Base-by-base conservation (phyloP, 2,113 vertebrate genomes). In the Benitochromis conjunctus region DNA sequence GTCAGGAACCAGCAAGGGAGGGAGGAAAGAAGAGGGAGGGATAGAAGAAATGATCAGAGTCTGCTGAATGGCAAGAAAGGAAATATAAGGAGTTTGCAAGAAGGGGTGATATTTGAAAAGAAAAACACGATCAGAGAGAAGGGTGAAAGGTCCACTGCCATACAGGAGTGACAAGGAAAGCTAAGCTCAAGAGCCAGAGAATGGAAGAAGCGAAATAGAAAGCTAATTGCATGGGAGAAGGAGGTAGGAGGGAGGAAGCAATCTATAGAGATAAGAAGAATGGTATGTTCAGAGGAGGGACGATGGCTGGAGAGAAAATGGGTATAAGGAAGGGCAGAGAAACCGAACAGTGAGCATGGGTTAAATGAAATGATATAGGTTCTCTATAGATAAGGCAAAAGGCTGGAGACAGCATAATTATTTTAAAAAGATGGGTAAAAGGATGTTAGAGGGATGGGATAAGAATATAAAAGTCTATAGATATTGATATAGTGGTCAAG, bases 1-100 rank as follows among this genome's bases (percentile, higher is more conserved):
- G 94, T 95, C 94, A 95, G 93, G 85, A 92, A 92, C 88, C 88
- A 90, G 87, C 55, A 43, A 92, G 91, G 89, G 90, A 91, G 90
- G 71, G 86, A 43, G 41, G 57, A 26, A 58, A 53, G 79, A 57
- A 46, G 9, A 60, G 60, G 87, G 16, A 51, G 21, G 54, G 5
- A 18, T 83, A 54, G 64, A 85, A 89, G 86, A 80, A 91, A 85
- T 87, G 92, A 94, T 94, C 92, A 91, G 88, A 91, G 91, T 21
- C 9, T 36, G 60, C 60, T 53, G 81, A 88, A 85, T 91, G 84
- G 89, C 79, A 89, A 83, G 80, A 80, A 86, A 88, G 62, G 66
- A 92, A 82, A 88, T 82, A 55, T 79, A 80, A 87, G 74, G 38
- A 79, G 74, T 66, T 82, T 90, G 74, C 91, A 83, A 81, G 71